Evolutionary conservation across 1,140 invertebrate genomes (phyloP), one percentile per base, ranked within the genome.

Genomic region (Drosophila ogumai): DNA sequence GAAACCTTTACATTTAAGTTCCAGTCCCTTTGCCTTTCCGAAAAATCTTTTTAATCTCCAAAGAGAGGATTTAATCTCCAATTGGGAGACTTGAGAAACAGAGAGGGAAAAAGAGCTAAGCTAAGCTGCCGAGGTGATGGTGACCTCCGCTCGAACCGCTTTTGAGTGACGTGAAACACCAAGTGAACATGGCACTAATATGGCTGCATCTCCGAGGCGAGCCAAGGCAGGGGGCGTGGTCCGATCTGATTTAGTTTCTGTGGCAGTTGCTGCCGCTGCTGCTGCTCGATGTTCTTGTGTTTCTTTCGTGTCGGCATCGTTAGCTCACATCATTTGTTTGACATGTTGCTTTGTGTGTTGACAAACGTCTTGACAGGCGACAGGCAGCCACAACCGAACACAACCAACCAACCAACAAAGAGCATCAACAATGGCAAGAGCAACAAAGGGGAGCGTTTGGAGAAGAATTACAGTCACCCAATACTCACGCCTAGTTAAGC

Each of bases 331-430:
- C 79, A 82, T 43, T 75, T 40, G 69, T 79, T 68, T 86, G 82
- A 86, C 82, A 75, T 76, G 74, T 58, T 75, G 59, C 73, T 54
- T 75, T 52, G 60, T 88, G 73, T 88, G 80, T 87, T 87, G 84
- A 88, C 85, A 84, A 80, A 88, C 71, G 85, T 79, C 75, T 68
- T 90, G 85, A 90, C 85, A 90, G 64, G 78, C 78, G 64, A 90
- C 77, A 79, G 56, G 76, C 55, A 76, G 75, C 40, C 69, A 64
- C 65, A 72, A 71, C 66, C 52, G 52, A 54, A 72, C 46, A 44
- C 49, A 57, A 38, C 36, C 49, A 61, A 43, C 58, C 50, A 41
- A 49, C 28, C 43, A 69, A 68, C 25, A 54, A 54, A 54, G 31
- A 22, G 60, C 22, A 54, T 5, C 47, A 44, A 71, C 34, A 71